phyloP scores from a whole-genome alignment of 2,888 invertebrate species.

The Eustalomyia histrio region DNA sequence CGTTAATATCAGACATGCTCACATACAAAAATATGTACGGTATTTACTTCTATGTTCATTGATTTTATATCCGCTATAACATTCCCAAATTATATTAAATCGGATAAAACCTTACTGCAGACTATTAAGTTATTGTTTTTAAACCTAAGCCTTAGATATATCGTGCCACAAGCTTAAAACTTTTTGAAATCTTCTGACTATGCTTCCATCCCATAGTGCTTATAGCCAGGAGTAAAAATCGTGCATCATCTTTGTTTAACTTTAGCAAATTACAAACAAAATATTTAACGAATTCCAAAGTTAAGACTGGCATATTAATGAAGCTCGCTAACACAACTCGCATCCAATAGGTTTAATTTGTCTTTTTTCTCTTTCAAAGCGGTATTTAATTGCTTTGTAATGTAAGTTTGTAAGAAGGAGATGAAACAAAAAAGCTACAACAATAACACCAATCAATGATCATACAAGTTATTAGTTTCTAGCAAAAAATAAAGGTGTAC shows the following conservation, averaged over 20 bases:
- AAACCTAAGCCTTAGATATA: too few relatives aligned
- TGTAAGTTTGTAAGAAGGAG: slow-evolving; percentile 18
- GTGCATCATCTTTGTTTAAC: slow-evolving; percentile 46
- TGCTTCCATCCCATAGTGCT: background rate
- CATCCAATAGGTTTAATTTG: background rate
- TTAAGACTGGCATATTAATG: slow-evolving; percentile 77
- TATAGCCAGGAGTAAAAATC: slow-evolving; percentile 63
- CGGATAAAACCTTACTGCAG: too few relatives aligned
- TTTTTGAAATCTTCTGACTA: too few relatives aligned
- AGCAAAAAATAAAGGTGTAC: slow-evolving; percentile 14
- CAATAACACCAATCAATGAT: slow-evolving; percentile 46
- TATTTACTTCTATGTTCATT: too few relatives aligned
- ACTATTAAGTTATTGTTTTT: too few relatives aligned
- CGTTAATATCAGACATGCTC: too few relatives aligned
- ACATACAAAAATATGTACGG: too few relatives aligned
- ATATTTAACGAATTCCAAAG: slow-evolving; percentile 77
- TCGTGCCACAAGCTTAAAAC: too few relatives aligned
- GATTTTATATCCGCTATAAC: too few relatives aligned
- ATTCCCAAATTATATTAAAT: too few relatives aligned
- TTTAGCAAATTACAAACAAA: slow-evolving; percentile 76
- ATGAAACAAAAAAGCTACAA: slow-evolving; percentile 39
- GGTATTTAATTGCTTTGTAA: slow-evolving; percentile 59
- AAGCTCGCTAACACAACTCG: slow-evolving; percentile 64
- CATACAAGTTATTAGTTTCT: slow-evolving; percentile 51
- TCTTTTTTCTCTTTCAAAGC: slow-evolving; percentile 24